A percentile compares a stretch with the other conserved stretches of the same genome.
These are phyloP conservation scores for Trachelus troglodyta DNA, from an alignment of 2,888 invertebrate genomes.

Conservation along the genomic window DNA sequence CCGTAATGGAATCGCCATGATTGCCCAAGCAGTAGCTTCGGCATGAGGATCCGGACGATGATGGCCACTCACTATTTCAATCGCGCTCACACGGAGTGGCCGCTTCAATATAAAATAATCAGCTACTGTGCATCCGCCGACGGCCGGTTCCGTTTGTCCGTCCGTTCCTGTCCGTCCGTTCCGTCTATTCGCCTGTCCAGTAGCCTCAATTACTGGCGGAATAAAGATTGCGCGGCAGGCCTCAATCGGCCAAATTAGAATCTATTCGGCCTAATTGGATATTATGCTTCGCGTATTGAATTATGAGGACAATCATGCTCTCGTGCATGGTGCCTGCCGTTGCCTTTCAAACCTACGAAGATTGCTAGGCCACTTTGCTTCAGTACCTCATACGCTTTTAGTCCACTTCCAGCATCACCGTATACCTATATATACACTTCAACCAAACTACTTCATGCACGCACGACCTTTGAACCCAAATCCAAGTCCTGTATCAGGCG, in stretches of 20 bases:
- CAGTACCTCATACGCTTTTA: no score
- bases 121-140: slow-evolving; percentile 42
- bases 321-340: slow-evolving; percentile 4
- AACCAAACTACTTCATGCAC: no score
- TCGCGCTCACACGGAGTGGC: slow-evolving; percentile 24
- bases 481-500: no score
- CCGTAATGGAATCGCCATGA: slow-evolving; percentile 22
- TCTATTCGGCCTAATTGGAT: slow-evolving; percentile 59
- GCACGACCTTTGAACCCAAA: no score
- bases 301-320: slow-evolving; percentile 45
- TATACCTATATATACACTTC: no score
- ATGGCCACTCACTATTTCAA: slow-evolving; percentile 27
- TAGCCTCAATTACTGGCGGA: slow-evolving; percentile 48
- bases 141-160: slow-evolving; percentile 8
- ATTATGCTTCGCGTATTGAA: slow-evolving; percentile 52
- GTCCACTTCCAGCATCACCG: no score
- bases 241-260: slow-evolving; percentile 57
- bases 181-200: slow-evolving; percentile 33
- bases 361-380: no score
- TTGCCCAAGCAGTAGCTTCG: slow-evolving; percentile 10
- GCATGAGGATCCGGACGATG: slow-evolving; percentile 15
- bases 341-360: no score
- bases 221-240: slow-evolving; percentile 43
- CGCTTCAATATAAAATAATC: slow-evolving; percentile 51
- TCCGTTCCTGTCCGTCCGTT: slow-evolving; percentile 20